Percentiles rank a stretch among this genome's conserved stretches.
Conservation (phyloP, 53 echinoderm and acorn worm genomes). For the Paracentrotus lividus region DNA sequence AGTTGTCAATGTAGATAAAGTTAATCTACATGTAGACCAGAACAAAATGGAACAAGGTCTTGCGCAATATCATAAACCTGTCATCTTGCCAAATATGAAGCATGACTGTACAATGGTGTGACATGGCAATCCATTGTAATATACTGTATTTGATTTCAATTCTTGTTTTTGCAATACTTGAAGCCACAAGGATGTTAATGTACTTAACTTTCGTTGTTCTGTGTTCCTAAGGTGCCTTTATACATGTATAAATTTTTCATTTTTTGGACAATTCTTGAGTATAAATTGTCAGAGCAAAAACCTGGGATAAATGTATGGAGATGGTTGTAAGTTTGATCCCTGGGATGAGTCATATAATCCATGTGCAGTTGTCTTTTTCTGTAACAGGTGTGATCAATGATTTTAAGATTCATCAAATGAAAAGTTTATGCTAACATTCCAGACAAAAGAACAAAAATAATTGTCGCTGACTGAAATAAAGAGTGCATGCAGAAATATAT, state of each 20-base stretch:
- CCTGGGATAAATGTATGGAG: not conserved
- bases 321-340: not conserved
- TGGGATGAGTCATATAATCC: not conserved
- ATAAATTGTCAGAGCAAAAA: not conserved
- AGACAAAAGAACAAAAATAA: too few species aligned
- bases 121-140: too few species aligned
- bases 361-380: not conserved
- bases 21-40: too few species aligned
- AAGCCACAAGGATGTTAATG: too few species aligned
- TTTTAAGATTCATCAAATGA: not conserved
- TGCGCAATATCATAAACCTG: too few species aligned
- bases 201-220: too few species aligned
- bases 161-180: not conserved
- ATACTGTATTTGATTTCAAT: too few species aligned
- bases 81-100: not conserved
- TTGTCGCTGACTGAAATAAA: too few species aligned
- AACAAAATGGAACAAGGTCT: too few species aligned
- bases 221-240: not conserved
- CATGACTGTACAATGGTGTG: not conserved
- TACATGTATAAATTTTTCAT: not conserved
- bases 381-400: not conserved
- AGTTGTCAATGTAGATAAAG: too few species aligned
- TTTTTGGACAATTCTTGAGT: not conserved
- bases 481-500: too few species aligned
- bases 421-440: not conserved